Evolutionary conservation across 2,888 invertebrate species (phyloP), one percentile per base, ranked within the genome.

Genomic region (Agrotis ipsilon): DNA sequence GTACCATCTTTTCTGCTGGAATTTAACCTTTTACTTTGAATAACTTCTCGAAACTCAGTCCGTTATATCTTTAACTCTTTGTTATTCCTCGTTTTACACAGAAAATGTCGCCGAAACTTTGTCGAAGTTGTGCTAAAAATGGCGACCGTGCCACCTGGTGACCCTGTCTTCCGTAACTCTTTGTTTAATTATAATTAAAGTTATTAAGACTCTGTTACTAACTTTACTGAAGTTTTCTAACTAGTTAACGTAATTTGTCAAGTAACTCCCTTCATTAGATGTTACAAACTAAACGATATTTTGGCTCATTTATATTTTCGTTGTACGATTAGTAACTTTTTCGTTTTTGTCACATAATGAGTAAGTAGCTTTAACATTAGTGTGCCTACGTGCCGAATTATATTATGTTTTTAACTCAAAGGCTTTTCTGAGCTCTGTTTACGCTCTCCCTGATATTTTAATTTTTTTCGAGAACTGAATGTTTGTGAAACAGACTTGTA

Each of bases 171-270:
- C 71, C 57, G 63, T 60, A 75, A 75, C 52, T 63, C 66, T 72
- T 66, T 67, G 81, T 78, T 66, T 57, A 70, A 71, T 72, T 76
- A 72, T 76, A 76, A 85, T 75, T 73, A 63, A 73, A 75, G 66
- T 71, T 69, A 75, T 82, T 72, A 80, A 74, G 52, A 66, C 51
- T 39, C 39, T 71, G 63, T 74, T 68, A 68, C 64, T 49, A 48
- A 78, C 72, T 78, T 73, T 5, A 60, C 27, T 58, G 43, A 65
- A 71, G 61, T 75, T 71, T 46, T 27, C 39, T 69, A 60, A 78
- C 68, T 66, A 66, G 68, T 63, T 75, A 67, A 72, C 59, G 59
- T 67, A 54, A 71, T 72, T 75, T 51, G 54, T 68, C 58, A 39
- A 73, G 68, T 67, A 52, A 68, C 61, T 70, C 21, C 43, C 58